These are phyloP conservation scores for Andrena dorsata DNA, from an alignment of 2,888 invertebrate species.

Conservation along the genomic window DNA sequence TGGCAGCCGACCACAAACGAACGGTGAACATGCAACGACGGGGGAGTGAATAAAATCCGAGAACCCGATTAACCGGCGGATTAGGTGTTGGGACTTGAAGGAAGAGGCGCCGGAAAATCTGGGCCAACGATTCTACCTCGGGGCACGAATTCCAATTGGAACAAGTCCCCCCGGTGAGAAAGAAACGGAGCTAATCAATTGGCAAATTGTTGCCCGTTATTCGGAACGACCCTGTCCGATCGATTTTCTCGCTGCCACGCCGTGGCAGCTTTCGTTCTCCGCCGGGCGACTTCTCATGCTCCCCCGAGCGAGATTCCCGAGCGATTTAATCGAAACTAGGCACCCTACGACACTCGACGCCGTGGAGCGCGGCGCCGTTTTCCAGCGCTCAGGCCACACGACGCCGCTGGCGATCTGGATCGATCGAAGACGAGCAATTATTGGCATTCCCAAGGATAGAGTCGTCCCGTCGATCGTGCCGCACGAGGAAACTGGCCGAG, in stretches of 20 bases:
- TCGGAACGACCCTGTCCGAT: constrained; percentile 71
- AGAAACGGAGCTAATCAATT: constrained; percentile 76
- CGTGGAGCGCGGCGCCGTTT: constrained; percentile 30
- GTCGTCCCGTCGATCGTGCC: constrained; percentile 41
- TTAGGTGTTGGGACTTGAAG: constrained; percentile 23
- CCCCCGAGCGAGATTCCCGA: constrained; percentile 64
- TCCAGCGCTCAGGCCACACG: constrained; percentile 24
- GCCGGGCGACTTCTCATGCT: constrained; percentile 63
- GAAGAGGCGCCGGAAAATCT: constrained; percentile 36
- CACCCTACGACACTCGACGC: constrained; percentile 53
- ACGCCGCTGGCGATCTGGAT: constrained; percentile 40
- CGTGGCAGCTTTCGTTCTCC: constrained; percentile 46
- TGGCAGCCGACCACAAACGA: neutral
- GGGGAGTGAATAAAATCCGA: constrained; percentile 4
- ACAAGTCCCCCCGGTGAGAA: constrained; percentile 9
- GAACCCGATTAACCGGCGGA: constrained; percentile 1
- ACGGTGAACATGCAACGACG: neutral
- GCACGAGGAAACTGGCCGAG: constrained; percentile 40
- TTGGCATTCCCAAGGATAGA: constrained; percentile 64
- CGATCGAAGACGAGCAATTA: constrained; percentile 58
- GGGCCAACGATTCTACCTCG: constrained; percentile 25
- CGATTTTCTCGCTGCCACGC: constrained; percentile 63
- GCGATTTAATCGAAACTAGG: constrained; percentile 68
- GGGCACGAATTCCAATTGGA: constrained; percentile 47
- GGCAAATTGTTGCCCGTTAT: constrained; percentile 80